Conservation (phyloP, 2,113 vertebrate genomes). For the Collichthys lucidus region DNA sequence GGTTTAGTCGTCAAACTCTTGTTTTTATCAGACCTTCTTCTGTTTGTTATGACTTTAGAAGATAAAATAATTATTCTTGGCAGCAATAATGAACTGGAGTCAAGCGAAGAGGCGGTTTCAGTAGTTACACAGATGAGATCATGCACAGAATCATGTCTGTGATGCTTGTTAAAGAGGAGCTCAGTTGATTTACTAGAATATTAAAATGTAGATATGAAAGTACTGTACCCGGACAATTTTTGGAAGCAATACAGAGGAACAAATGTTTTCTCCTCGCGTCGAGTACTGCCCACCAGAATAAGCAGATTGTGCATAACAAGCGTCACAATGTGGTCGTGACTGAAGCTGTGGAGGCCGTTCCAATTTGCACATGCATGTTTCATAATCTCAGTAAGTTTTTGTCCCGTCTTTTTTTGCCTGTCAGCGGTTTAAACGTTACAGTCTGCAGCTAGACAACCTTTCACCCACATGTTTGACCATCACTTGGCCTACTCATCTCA, state of each 20-base stretch:
- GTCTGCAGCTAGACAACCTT: not conserved
- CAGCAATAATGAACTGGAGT: slow-evolving; percentile 65
- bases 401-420: not conserved
- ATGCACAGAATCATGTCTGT: not conserved
- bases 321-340: not conserved
- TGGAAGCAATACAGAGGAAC: slow-evolving; percentile 16
- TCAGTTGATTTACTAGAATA: not conserved
- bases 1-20: not conserved
- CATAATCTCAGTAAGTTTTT: not conserved
- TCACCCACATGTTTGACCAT: not conserved
- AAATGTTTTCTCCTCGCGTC: slow-evolving; percentile 3
- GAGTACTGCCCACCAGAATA: not conserved
- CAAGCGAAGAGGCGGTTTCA: slow-evolving; percentile 5
- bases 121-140: not conserved
- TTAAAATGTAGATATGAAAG: slow-evolving; percentile 4
- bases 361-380: slow-evolving; percentile 12
- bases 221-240: not conserved
- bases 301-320: not conserved
- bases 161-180: not conserved
- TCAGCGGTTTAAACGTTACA: not conserved
- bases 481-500: not conserved
- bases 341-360: not conserved
- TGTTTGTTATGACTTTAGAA: slow-evolving; percentile 13
- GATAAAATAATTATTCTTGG: slow-evolving; percentile 28
- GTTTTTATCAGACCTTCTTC: slow-evolving; percentile 23